Base-by-base conservation (phyloP, 2,888 invertebrate genomes). In the Cyclophora punctaria region DNA sequence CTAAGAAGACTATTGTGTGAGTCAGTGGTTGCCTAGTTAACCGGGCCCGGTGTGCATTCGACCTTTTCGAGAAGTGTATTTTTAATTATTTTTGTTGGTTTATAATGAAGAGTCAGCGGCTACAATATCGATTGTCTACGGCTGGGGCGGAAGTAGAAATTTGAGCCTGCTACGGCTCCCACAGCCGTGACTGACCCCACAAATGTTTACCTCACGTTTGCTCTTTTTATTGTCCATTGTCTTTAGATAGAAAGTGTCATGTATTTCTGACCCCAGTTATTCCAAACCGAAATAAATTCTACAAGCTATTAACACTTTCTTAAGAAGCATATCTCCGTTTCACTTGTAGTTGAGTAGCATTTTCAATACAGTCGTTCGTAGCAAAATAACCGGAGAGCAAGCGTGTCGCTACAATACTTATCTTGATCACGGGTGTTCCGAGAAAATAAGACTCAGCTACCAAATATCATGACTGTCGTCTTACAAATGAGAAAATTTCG, bases 401-500 rank as follows among this genome's bases (percentile, higher is more conserved):
- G 79, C 86, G 84, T 85, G 84, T 83, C 83, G 78, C 65, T 73
- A 75, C 79, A 73, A 66, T 70, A 69, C 70, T 75, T 83, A 88
- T 87, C 87, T 81, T 72, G 81, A 87, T 87, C 72, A 69, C 69
- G 66, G 44, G 73, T 65, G 71, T 88, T 88, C 88, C 70, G 64
- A 83, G 88, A 88, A 88, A 78, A 76, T 75, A 71, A 74, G 78
- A 75, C 75, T 76, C 78, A 73, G 81, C 83, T 74, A 80, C 86
- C 86, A 86, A 88, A 88, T 88, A 88, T 88, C 88, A 84, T 84
- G 87, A 80, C 84, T 84, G 80, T 83, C 81, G 85, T 83, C 83
- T 84, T 87, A 88, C 88, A 88, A 88, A 88, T 88, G 88, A 87
- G 88, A 88, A 88, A 88, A 88, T 87, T 88, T 88, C 80, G 83